Conservation (phyloP, 2,797 vertebrate species). For the Micromesistius poutassou region DNA sequence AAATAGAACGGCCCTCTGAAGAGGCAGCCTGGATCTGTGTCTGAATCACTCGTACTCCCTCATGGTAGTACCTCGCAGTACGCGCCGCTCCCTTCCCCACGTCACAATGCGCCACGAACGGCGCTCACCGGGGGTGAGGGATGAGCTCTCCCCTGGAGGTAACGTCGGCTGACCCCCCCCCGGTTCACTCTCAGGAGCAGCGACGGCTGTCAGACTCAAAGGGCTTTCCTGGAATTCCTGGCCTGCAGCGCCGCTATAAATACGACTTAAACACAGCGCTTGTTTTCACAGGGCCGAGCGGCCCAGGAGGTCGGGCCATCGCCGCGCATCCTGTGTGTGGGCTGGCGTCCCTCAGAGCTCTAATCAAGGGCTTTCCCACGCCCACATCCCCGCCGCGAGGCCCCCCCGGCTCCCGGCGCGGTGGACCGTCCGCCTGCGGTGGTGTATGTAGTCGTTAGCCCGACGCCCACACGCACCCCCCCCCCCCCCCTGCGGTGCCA, state of each 20-base stretch:
- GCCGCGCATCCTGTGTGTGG: conserved; percentile 52
- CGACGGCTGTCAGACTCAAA: not conserved
- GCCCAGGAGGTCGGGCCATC: conserved; percentile 39
- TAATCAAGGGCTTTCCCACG: conserved; percentile 70
- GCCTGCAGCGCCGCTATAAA: not conserved
- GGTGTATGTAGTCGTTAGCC: conserved; percentile 43
- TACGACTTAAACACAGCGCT: not conserved
- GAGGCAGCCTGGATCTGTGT: not conserved
- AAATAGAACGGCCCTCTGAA: not conserved
- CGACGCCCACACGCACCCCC: conserved; percentile 10
- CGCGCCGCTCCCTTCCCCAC: not conserved
- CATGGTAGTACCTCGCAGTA: not conserved
- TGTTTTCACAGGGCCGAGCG: conserved; percentile 18
- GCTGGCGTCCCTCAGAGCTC: conserved; percentile 46
- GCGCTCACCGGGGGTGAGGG: not conserved
- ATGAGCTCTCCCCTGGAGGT: not conserved
- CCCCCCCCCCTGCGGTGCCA: conserved; percentile 21
- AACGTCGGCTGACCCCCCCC: not conserved
- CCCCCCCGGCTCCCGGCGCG: not conserved
- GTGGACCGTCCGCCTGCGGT: conserved; percentile 52
- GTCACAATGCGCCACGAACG: not conserved
- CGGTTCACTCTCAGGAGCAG: not conserved
- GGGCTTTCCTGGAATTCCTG: not conserved
- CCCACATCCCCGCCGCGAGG: conserved; percentile 49
- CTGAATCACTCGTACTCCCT: not conserved